Percentiles rank a stretch among this genome's conserved stretches.
phyloP scores from a whole-genome alignment of 2,888 invertebrate species.

The Diplolepis rosae region DNA sequence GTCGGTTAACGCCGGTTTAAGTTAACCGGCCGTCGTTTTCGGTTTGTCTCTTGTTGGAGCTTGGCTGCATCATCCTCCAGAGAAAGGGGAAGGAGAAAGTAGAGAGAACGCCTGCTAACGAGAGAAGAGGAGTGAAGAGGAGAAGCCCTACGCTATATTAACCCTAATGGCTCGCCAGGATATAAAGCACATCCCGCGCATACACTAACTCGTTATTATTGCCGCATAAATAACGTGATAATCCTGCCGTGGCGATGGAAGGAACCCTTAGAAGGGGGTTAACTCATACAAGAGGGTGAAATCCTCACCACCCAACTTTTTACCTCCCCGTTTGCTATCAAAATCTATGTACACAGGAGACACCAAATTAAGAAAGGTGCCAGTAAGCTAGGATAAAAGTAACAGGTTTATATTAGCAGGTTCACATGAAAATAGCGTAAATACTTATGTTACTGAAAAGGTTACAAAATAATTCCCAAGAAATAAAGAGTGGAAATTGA shows the following conservation, averaged over 20 bases:
- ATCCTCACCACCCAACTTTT: constrained; percentile 17
- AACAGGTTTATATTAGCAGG: too few relatives aligned
- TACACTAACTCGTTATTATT: constrained; percentile 73
- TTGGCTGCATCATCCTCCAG: constrained; percentile 15
- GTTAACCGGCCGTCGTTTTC: constrained; percentile 10
- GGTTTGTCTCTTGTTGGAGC: constrained; percentile 7
- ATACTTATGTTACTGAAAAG: too few relatives aligned
- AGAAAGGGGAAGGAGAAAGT: constrained; percentile 35
- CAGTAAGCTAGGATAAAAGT: too few relatives aligned
- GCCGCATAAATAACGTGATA: constrained; percentile 73
- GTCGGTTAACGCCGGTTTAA: constrained; percentile 14
- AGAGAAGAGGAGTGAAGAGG: constrained; percentile 40
- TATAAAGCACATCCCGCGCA: constrained; percentile 74
- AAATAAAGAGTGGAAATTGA: too few relatives aligned
- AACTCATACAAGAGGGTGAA: constrained; percentile 36
- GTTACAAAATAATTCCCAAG: too few relatives aligned
- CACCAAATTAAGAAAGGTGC: too few relatives aligned
- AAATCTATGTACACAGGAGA: too few relatives aligned
- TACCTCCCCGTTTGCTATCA: not conserved
- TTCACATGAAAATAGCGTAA: too few relatives aligned
- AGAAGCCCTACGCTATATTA: constrained; percentile 66
- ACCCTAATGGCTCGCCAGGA: constrained; percentile 72
- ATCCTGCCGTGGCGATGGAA: constrained; percentile 65
- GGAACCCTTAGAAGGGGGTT: constrained; percentile 48
- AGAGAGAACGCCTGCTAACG: constrained; percentile 36